Conservation (phyloP, 2,888 invertebrate genomes). For the Torymus tubicola region DNA sequence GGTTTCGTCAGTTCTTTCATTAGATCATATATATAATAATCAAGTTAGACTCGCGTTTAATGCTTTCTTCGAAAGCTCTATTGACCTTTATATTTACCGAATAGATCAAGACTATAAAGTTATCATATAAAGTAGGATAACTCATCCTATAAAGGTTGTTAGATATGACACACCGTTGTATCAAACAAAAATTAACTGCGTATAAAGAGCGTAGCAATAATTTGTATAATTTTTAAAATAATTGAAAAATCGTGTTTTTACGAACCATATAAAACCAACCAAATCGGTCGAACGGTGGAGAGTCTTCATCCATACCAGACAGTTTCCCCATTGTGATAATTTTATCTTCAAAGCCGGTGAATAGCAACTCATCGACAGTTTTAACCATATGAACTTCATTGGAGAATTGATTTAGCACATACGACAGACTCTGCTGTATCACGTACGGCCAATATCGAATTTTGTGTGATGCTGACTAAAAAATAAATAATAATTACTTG, state of each 20-base stretch:
- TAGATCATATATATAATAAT: no score
- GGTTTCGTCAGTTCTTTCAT: no score
- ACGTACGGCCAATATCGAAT: slow-evolving; percentile 80
- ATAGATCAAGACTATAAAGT: no score
- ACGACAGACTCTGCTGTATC: slow-evolving; percentile 80
- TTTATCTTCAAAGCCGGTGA: slow-evolving; percentile 88
- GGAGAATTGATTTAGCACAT: slow-evolving; percentile 79
- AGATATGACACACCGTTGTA: no score
- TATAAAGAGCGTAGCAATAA: no score
- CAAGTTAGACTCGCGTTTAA: no score
- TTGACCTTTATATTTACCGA: no score
- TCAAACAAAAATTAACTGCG: no score
- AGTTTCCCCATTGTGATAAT: slow-evolving; percentile 83
- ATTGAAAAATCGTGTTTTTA: background rate
- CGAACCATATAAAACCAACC: slow-evolving; percentile 89
- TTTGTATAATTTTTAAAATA: no score
- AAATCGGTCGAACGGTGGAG: slow-evolving; percentile 85
- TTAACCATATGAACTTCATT: slow-evolving; percentile 80
- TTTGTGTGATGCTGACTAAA: slow-evolving; percentile 79
- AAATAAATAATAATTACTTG: slow-evolving; percentile 24
- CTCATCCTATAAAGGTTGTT: no score
- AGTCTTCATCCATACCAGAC: slow-evolving; percentile 77
- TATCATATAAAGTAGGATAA: no score
- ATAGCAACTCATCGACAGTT: slow-evolving; percentile 84
- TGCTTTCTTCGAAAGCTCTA: no score